A percentile compares a stretch with the other conserved stretches of the same genome.
Evolutionary conservation across 2,113 vertebrate species (phyloP).

Genomic region (Sialia sialis): DNA sequence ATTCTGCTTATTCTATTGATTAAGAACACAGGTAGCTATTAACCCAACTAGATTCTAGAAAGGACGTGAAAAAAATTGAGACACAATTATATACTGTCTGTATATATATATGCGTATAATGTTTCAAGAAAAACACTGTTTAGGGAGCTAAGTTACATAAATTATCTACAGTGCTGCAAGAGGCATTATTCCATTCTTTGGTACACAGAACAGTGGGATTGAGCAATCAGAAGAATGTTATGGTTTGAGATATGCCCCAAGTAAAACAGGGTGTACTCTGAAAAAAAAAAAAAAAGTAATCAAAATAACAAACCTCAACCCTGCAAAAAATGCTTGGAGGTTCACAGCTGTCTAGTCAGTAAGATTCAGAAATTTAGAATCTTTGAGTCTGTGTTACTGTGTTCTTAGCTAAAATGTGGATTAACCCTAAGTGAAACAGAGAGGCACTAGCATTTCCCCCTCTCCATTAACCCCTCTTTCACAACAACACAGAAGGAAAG

Average conservation of each 20-base stretch:
- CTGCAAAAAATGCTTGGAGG: too few relatives aligned
- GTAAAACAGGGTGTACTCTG: background rate
- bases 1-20: background rate
- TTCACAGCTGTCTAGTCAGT: background rate
- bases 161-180: background rate
- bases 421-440: background rate
- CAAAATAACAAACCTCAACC: background rate
- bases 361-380: background rate
- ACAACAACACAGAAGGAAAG: too few relatives aligned
- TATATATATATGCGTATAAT: background rate
- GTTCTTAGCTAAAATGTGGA: background rate
- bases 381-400: background rate
- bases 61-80: background rate
- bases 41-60: background rate
- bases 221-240: background rate
- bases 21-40: background rate
- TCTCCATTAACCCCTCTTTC: background rate
- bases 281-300: background rate
- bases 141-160: background rate
- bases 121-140: background rate
- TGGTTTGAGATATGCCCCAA: background rate
- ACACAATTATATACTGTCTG: background rate
- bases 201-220: background rate
- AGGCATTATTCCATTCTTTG: background rate
- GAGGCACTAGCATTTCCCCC: fast-evolving